Evolutionary conservation across 2,888 invertebrate genomes (phyloP).

Genomic region (Oscheius sp.): DNA sequence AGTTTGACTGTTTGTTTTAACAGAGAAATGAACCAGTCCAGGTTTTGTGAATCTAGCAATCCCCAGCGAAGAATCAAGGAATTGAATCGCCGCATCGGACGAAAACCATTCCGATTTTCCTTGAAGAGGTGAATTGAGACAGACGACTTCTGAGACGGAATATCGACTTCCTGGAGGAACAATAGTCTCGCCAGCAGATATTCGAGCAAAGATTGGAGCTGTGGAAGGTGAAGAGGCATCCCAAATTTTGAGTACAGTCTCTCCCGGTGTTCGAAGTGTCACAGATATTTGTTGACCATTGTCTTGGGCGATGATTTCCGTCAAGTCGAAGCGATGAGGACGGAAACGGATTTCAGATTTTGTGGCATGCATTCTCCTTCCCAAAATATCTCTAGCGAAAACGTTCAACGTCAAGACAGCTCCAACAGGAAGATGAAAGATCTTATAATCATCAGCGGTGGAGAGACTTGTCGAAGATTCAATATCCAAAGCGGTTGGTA

Average conservation of each 20-base stretch:
- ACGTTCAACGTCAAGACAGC: conserved; percentile 45
- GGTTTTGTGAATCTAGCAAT: conserved; percentile 38
- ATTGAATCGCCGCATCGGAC: conserved; percentile 36
- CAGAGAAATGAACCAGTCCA: conserved; percentile 38
- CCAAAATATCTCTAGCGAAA: conserved; percentile 45
- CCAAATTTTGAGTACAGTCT: conserved; percentile 60
- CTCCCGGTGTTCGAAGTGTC: conserved; percentile 55
- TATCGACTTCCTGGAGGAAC: conserved; percentile 36
- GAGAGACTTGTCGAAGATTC: conserved; percentile 25
- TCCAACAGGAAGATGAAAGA: conserved; percentile 47
- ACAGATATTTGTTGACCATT: conserved; percentile 49
- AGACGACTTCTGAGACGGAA: conserved; percentile 44
- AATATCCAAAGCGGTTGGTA: conserved; percentile 52
- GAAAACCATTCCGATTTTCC: conserved; percentile 32
- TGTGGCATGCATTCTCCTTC: conserved; percentile 46
- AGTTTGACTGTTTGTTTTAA: conserved; percentile 34
- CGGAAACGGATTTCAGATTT: conserved; percentile 44
- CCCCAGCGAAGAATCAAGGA: conserved; percentile 37
- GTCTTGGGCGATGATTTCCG: conserved; percentile 52
- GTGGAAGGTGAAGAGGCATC: conserved; percentile 42
- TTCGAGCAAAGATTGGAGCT: conserved; percentile 50
- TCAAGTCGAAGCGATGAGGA: conserved; percentile 63
- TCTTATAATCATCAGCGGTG: conserved; percentile 13
- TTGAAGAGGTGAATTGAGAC: conserved; percentile 32
- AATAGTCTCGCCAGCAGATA: conserved; percentile 44